These are phyloP conservation scores for Avahi laniger DNA, from an alignment of 2,797 vertebrate genomes.

Conservation along the genomic window DNA sequence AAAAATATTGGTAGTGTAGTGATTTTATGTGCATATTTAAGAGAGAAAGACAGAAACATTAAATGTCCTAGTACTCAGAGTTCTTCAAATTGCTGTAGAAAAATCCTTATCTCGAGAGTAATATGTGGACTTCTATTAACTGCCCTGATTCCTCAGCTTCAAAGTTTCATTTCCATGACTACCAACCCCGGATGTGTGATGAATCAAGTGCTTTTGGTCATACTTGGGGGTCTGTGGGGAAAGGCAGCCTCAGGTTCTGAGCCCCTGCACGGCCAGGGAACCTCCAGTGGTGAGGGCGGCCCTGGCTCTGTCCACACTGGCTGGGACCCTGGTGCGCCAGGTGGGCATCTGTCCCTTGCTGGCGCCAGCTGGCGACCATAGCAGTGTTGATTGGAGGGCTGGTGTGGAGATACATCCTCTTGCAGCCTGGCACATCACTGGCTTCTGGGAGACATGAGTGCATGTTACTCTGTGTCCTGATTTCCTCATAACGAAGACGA, in stretches of 20 bases:
- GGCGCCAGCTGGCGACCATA: background rate
- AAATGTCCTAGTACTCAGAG: background rate
- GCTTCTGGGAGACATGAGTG: background rate
- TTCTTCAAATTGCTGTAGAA: background rate
- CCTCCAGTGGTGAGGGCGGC: background rate
- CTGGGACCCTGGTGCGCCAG: background rate
- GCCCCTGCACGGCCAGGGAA: background rate
- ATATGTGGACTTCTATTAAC: background rate
- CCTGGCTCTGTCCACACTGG: background rate
- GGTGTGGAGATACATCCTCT: background rate
- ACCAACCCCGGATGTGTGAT: background rate
- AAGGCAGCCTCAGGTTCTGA: background rate
- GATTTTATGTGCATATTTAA: background rate
- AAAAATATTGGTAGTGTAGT: background rate
- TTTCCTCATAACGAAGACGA: background rate
- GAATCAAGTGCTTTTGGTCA: background rate
- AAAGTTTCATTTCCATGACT: background rate
- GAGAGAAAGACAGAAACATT: background rate
- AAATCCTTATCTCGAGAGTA: background rate
- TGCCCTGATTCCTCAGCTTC: background rate
- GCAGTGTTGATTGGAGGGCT: background rate
- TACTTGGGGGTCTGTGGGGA: background rate
- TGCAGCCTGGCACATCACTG: background rate
- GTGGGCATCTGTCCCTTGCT: background rate
- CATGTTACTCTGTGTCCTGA: background rate